A percentile compares a stretch with the other conserved stretches of the same genome.
These are phyloP conservation scores for Lepidostoma basale DNA, from an alignment of 1,140 invertebrate genomes.

Conservation along the genomic window DNA sequence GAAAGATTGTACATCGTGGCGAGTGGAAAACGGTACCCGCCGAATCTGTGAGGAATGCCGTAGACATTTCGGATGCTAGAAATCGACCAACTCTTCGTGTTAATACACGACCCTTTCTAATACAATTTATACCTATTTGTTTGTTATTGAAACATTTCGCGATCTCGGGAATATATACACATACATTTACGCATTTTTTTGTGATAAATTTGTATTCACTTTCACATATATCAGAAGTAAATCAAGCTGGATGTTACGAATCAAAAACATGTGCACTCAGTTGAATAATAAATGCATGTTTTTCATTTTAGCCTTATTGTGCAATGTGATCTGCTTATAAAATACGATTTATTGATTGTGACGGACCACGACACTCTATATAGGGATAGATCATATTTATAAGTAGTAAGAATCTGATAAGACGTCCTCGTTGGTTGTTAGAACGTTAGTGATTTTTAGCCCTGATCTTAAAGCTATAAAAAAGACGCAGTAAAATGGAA, in stretches of 20 bases:
- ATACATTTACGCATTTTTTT: background rate
- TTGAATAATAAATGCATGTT: no score
- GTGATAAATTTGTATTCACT: background rate
- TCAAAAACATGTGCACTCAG: background rate
- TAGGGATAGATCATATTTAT: no score
- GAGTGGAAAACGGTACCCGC: slow-evolving; percentile 1
- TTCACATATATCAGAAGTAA: background rate
- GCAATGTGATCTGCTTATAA: no score
- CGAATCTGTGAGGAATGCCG: background rate
- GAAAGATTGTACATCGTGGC: slow-evolving; percentile 1
- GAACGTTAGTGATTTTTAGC: no score
- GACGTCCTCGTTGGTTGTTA: no score
- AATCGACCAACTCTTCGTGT: background rate
- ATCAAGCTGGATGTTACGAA: background rate
- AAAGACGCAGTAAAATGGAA: no score
- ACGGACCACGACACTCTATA: no score
- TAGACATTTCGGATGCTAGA: background rate
- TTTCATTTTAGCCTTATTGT: no score
- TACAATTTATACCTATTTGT: background rate
- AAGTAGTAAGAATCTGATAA: no score
- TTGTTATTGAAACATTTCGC: background rate
- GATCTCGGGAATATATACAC: background rate
- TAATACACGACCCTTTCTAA: background rate
- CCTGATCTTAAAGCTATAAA: no score
- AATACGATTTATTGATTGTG: no score